Evolutionary conservation across 1,140 invertebrate genomes (phyloP).

Genomic region (Bombus soroeensis): DNA sequence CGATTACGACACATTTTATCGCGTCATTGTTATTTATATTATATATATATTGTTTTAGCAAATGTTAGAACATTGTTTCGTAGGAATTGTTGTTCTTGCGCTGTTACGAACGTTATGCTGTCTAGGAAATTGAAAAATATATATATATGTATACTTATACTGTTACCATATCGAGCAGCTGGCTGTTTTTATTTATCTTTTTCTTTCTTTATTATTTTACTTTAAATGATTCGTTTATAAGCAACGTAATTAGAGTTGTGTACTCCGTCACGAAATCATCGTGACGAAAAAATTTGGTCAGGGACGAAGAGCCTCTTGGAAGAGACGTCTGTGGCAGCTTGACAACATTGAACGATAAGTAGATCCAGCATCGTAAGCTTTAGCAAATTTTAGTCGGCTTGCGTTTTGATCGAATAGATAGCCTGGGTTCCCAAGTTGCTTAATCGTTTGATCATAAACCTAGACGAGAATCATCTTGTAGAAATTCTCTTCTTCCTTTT

Average conservation of each 20-base stretch:
- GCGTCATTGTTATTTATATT: not conserved
- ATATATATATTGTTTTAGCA: constrained; percentile 4
- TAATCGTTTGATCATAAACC: not conserved
- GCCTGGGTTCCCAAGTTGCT: not conserved
- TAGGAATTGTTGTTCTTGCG: constrained; percentile 30
- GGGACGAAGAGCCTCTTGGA: not conserved
- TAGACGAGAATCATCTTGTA: constrained; percentile 5
- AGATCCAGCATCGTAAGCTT: constrained; percentile 4
- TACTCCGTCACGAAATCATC: not conserved
- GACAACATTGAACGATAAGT: constrained; percentile 24
- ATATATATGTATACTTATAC: not conserved
- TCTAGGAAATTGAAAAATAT: constrained; percentile 11
- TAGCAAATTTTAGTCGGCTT: constrained; percentile 12
- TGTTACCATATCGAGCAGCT: not conserved
- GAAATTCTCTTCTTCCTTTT: not conserved
- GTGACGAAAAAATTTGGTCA: not conserved
- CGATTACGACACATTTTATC: not conserved
- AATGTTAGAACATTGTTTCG: not conserved
- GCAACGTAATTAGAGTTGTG: not conserved
- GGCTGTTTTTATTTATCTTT: not conserved
- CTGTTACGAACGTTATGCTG: constrained; percentile 10
- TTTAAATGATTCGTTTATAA: not conserved
- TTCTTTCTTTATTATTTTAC: not conserved
- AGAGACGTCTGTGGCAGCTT: not conserved
- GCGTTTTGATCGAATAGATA: not conserved